Evolutionary conservation across 2,888 invertebrate species (phyloP), one percentile per base, ranked within the genome.

Genomic region (Athalia rosae): DNA sequence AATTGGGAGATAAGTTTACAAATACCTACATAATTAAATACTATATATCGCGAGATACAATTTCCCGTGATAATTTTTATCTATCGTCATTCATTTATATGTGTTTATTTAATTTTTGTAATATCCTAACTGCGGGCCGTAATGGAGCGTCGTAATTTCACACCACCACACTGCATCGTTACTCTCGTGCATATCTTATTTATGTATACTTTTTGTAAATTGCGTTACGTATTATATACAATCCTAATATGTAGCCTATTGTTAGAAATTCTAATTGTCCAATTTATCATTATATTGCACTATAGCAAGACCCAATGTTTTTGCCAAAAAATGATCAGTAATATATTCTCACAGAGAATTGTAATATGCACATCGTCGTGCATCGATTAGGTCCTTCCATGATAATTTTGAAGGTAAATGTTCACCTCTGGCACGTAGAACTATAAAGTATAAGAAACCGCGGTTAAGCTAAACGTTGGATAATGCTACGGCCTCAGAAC

Each of bases 291-390:
- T 58, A 64, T 64, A 64, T 66, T 66, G 66, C 66, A 66, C 66
- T 66, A 48, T 48, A 66, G 66, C 48, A 66, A 66, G 47, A 66
- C 50, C 66, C 47, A 66, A 66, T 41, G 8, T 15, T 66, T 66
- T 66, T 28, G 11, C 15, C 50, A 67, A 13, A 41, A 41, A 50
- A 67, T 67, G 15, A 59, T 50, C 67, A n/a, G 9, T 67, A 67
- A 67, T 53, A 67, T 59, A 50, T 50, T 50, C 15, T 50, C 50
- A 67, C 48, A 67, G 28, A 67, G 48, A 50, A 67, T 53, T 50
- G 6, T 53, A 7, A 53, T 53, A 28, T 28, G 64, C 64, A 47
- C 64, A n/a, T 58, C 47, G 28, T 58, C 47, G 28, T 50, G 50
- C 50, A 50, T 50, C 8, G 1, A 50, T 50, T 50, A 7, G 50